phyloP scores from a whole-genome alignment of 2,888 invertebrate species.

The Schizaphis graminum region DNA sequence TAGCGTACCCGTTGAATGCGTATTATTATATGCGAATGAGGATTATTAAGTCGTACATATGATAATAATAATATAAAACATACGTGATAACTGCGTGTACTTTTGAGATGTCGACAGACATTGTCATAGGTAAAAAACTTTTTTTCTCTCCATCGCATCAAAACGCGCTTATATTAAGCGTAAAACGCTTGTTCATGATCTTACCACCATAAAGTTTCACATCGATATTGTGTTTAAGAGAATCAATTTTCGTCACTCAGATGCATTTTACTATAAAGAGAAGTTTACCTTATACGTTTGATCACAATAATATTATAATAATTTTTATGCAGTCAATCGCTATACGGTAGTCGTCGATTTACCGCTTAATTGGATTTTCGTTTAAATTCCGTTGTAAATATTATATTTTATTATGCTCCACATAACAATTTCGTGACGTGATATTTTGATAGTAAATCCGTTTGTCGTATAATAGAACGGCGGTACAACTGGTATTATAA shows the following conservation, averaged over 20 bases:
- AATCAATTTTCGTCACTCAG: neutral
- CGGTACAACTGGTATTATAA: neutral
- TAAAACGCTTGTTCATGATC: neutral
- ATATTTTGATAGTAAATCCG: no score
- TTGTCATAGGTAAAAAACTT: neutral
- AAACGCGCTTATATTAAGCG: neutral
- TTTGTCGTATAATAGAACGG: neutral
- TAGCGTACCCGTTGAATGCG: neutral
- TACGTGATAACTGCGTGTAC: neutral
- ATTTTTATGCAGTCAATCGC: no score
- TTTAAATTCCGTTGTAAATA: neutral
- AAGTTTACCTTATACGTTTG: neutral
- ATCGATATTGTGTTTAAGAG: neutral
- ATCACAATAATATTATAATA: neutral
- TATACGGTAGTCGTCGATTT: neutral
- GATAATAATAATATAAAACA: neutral
- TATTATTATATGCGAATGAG: neutral
- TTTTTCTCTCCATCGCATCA: neutral
- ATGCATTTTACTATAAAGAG: neutral
- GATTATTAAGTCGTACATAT: neutral
- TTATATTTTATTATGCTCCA: neutral
- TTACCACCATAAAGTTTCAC: neutral
- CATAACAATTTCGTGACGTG: neutral
- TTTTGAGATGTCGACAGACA: neutral
- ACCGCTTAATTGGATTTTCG: neutral